Conservation (phyloP, 2,888 invertebrate genomes). For the Calliphora vomitoria region DNA sequence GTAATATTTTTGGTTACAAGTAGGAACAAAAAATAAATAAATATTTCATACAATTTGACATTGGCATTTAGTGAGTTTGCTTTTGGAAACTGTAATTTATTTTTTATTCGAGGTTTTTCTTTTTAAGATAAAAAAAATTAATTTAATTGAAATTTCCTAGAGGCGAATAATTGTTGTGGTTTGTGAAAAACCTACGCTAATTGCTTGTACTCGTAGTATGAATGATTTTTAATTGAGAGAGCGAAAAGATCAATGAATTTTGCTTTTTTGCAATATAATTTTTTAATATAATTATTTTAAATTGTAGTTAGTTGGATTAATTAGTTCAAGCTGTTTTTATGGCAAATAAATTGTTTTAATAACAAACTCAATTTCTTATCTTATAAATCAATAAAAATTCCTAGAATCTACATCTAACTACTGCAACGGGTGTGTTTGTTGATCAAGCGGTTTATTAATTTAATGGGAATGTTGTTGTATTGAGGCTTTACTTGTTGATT, state of each 20-base stretch:
- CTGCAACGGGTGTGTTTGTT: background rate
- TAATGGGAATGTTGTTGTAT: no score
- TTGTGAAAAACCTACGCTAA: conserved; percentile 52
- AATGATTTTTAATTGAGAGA: conserved; percentile 32
- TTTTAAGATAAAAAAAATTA: conserved; percentile 24
- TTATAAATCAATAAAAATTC: conserved; percentile 34
- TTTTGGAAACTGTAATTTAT: conserved; percentile 54
- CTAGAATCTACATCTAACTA: background rate
- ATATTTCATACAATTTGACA: conserved; percentile 54
- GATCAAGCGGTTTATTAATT: background rate
- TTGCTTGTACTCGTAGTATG: conserved; percentile 12
- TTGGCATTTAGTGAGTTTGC: conserved; percentile 54
- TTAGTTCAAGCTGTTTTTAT: conserved; percentile 46
- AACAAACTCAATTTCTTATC: conserved; percentile 14
- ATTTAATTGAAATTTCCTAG: conserved; percentile 64
- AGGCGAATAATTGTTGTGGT: conserved; percentile 8
- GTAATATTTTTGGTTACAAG: conserved; percentile 44
- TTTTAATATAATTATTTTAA: conserved; percentile 22
- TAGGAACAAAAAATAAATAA: conserved; percentile 34
- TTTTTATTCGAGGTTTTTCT: conserved; percentile 25
- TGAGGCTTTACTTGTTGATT: no score
- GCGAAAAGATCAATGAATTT: conserved; percentile 53
- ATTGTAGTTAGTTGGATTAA: conserved; percentile 26
- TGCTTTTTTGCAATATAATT: conserved; percentile 2
- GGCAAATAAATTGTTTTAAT: conserved; percentile 42